Base-by-base conservation (phyloP, 2,888 invertebrate genomes). In the Nephrotoma flavescens region DNA sequence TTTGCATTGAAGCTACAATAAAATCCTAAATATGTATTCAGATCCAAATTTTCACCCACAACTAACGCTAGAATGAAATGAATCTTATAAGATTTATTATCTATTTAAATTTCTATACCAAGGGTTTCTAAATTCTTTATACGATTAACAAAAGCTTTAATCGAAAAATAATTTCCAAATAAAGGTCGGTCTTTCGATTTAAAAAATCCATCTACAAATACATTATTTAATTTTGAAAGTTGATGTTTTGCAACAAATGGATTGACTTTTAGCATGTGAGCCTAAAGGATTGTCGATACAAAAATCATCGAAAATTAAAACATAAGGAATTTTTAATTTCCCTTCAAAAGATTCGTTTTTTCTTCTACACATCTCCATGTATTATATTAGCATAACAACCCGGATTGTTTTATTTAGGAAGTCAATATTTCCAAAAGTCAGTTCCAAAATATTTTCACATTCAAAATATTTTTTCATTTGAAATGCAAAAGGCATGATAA, bases 21-120 rank as follows among this genome's bases (percentile, higher is more conserved):
- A 86, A 86, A 86, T 0, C 85, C 86, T 41, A 86, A 11, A 86
- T 19, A 19, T 19, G 19, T 19, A 19, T 19, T 19, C 19, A 19
- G 19, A 19, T 1, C 19, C 19, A 19, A 42, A 84, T 87, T 87
- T 31, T 87, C 87, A 12, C 86, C 87, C 12, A 87, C 44, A 11
- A 87, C 86, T 6, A 87, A 86, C 42, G 83, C 86, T 15, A 86
- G 44, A n/a, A 86, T 41, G 19, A 87, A 87, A 83, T 86, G 31
- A 11, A 86, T 45, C 6, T 86, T 31, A 11, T 42, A 86, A 86
- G 42, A 9, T 19, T 44, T 57, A 57, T 57, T 19, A 19, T 57
- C 19, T 15, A 57, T 12, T 15, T 57, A 0, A 57, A 57, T 57
- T 57, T n/a, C 57, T 57, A 57, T 19, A n/a, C 57, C 57, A 57